Evolutionary conservation across 2,888 invertebrate species (phyloP).

Genomic region (Disparrhopalites patrizii): DNA sequence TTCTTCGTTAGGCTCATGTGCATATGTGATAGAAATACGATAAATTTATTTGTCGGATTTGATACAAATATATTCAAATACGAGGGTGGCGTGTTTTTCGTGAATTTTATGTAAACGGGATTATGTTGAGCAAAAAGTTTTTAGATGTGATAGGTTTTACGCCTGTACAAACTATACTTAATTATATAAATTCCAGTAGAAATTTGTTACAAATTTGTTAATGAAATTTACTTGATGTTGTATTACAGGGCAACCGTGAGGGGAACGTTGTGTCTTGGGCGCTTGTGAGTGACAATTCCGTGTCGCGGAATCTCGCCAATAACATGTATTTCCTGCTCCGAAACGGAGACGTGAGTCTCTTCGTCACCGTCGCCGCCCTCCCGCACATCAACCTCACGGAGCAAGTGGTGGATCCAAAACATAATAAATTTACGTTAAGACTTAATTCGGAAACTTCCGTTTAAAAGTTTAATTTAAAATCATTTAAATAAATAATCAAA

Average conservation of each 20-base stretch:
- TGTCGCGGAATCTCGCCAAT: conserved; percentile 78
- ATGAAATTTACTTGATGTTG: conserved; percentile 13
- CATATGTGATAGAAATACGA: too few species aligned
- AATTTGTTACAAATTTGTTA: background rate
- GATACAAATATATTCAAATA: too few species aligned
- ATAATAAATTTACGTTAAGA: conserved; percentile 88
- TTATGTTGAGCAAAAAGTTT: too few species aligned
- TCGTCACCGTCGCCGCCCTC: conserved; percentile 77
- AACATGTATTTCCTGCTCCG: conserved; percentile 85
- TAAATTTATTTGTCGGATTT: too few species aligned
- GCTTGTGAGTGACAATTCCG: conserved; percentile 83
- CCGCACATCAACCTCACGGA: conserved; percentile 94
- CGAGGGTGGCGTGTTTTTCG: too few species aligned
- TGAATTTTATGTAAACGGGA: too few species aligned
- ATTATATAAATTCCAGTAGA: too few species aligned
- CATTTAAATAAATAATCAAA: too few species aligned
- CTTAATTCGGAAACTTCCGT: conserved; percentile 96
- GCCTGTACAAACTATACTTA: too few species aligned
- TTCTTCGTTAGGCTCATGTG: too few species aligned
- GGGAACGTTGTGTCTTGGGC: conserved; percentile 84
- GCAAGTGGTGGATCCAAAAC: conserved; percentile 92
- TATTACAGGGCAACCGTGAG: conserved; percentile 43
- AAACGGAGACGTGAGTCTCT: conserved; percentile 85
- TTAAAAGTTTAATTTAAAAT: conserved; percentile 56
- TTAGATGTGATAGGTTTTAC: too few species aligned